phyloP scores from a whole-genome alignment of 2,888 invertebrate species.

The Petrolisthes manimaculis region DNA sequence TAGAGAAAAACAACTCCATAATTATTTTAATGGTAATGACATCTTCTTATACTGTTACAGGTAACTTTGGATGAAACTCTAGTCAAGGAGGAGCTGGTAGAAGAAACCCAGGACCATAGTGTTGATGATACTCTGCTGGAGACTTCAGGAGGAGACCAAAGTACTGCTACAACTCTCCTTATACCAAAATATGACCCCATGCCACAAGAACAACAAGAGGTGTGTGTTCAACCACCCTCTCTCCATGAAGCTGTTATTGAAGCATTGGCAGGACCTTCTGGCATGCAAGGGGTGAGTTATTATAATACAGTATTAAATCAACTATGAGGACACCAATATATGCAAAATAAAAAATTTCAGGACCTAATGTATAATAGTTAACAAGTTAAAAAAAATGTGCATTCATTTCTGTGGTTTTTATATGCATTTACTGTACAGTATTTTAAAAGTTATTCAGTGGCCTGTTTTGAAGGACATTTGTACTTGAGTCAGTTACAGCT shows the following conservation, averaged over 20 bases:
- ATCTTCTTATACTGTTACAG: background rate
- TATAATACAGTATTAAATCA: background rate
- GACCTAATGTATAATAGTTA: no score
- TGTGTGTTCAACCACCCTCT: constrained; percentile 32
- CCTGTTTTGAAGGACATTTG: no score
- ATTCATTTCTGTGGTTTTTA: no score
- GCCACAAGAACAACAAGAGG: constrained; percentile 5
- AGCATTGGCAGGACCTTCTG: constrained; percentile 62
- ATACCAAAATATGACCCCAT: constrained; percentile 39
- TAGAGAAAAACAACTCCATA: no score
- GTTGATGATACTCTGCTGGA: background rate
- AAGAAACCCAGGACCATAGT: constrained; percentile 6
- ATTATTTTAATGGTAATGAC: no score
- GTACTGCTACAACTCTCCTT: background rate
- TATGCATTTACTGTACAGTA: no score
- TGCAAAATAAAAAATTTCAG: no score
- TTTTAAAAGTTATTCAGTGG: no score
- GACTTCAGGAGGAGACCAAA: constrained; percentile 29
- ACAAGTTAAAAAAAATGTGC: no score
- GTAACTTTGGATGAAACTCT: constrained; percentile 46
- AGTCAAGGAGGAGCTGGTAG: constrained; percentile 49
- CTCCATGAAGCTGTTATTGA: constrained; percentile 60
- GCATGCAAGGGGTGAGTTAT: constrained; percentile 54
- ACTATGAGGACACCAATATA: no score
- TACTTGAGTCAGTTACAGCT: no score